A percentile compares a stretch with the other conserved stretches of the same genome.
phyloP scores from a whole-genome alignment of 2,888 invertebrate species.

The Cerastoderma edule region DNA sequence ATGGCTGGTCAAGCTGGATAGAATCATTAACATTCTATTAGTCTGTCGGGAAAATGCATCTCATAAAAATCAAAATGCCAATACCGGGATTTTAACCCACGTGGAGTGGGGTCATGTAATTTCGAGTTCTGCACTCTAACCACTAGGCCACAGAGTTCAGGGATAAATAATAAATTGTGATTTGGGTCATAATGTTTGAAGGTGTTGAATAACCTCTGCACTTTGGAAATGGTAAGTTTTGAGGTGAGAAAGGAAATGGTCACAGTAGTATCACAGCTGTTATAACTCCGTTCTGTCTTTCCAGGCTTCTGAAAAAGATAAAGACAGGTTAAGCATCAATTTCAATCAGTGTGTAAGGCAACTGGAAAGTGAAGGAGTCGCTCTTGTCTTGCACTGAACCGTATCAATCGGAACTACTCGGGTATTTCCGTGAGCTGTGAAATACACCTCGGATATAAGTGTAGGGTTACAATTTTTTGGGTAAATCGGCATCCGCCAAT shows the following conservation, averaged over 20 bases:
- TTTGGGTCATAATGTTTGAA: not conserved
- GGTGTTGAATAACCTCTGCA: not conserved
- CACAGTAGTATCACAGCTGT: conserved; percentile 36
- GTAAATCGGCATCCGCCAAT: too few relatives aligned
- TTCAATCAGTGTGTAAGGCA: too few relatives aligned
- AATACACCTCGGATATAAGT: too few relatives aligned
- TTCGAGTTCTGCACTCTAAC: not conserved
- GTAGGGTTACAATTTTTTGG: too few relatives aligned
- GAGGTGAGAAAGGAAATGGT: conserved; percentile 2
- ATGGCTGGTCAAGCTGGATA: too few relatives aligned
- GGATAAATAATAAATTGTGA: not conserved
- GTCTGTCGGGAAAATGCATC: too few relatives aligned
- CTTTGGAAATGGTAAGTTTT: not conserved
- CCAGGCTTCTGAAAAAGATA: conserved; percentile 63
- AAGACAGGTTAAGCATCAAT: too few relatives aligned
- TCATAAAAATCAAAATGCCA: not conserved
- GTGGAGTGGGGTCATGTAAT: not conserved
- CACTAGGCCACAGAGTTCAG: not conserved
- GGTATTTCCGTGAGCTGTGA: too few relatives aligned
- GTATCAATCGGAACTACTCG: too few relatives aligned
- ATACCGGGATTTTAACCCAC: not conserved
- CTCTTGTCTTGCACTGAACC: too few relatives aligned
- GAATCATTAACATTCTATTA: too few relatives aligned
- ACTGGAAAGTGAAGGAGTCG: too few relatives aligned
- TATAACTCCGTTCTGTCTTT: conserved; percentile 59